Percentiles rank a stretch among this genome's conserved stretches.
Conservation (phyloP, 2,797 vertebrate species). For the Thripadectes ignobilis region DNA sequence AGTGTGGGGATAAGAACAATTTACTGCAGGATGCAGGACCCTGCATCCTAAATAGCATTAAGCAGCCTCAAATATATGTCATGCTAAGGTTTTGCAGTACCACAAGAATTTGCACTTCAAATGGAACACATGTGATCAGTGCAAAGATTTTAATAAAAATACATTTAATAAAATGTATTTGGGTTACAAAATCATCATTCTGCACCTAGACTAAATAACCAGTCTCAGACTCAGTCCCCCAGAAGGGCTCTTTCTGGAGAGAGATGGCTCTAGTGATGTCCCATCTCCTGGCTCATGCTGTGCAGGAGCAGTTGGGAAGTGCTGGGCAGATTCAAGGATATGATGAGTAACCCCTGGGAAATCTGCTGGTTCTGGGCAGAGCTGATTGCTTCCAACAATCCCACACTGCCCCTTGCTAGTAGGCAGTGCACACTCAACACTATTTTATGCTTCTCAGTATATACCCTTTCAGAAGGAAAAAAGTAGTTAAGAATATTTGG, state of each 20-base stretch:
- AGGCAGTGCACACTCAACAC: rapidly evolving
- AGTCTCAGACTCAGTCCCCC: background rate
- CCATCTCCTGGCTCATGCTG: background rate
- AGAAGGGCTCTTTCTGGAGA: background rate
- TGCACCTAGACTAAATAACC: background rate
- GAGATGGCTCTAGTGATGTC: background rate
- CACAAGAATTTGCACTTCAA: background rate
- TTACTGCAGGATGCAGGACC: background rate
- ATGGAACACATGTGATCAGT: background rate
- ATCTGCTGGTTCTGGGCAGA: background rate
- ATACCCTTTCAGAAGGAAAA: background rate
- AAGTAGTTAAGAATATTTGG: background rate
- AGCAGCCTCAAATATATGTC: background rate
- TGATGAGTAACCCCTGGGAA: background rate
- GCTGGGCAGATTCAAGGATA: background rate
- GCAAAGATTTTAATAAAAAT: background rate
- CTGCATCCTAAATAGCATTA: background rate
- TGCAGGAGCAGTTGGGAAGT: background rate
- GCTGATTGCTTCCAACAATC: background rate
- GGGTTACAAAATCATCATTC: background rate
- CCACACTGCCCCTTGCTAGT: background rate
- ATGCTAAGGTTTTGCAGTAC: background rate
- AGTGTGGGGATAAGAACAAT: background rate
- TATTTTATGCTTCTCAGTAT: background rate
- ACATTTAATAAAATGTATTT: background rate